These are phyloP conservation scores for Rhinogobius similis DNA, from an alignment of 2,113 vertebrate genomes.

Conservation along the genomic window DNA sequence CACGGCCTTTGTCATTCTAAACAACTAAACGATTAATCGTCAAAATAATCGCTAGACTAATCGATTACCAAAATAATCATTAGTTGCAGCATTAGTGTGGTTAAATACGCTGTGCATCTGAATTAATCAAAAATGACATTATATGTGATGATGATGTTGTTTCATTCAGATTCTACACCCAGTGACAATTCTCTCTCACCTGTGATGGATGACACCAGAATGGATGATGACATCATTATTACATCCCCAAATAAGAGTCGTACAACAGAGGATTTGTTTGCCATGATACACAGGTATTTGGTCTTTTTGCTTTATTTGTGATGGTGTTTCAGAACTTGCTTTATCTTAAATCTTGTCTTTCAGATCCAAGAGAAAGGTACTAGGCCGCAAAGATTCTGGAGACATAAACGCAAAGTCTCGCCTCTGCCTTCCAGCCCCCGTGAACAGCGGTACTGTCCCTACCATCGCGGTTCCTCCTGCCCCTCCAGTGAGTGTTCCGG, in stretches of 20 bases:
- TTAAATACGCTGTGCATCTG: not conserved
- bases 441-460: conserved; percentile 73
- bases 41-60: no score
- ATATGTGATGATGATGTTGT: conserved; percentile 43
- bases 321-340: not conserved
- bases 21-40: no score
- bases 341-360: conserved; percentile 12
- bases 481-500: conserved; percentile 60
- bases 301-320: not conserved
- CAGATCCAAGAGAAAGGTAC: conserved; percentile 98
- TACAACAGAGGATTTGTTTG: conserved; percentile 97
- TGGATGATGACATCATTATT: conserved; percentile 87
- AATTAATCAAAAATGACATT: conserved; percentile 1
- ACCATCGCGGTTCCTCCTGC: conserved; percentile 59
- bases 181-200: conserved; percentile 94
- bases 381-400: conserved; percentile 96
- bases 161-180: conserved; percentile 78
- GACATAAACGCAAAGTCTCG: conserved; percentile 86
- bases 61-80: no score
- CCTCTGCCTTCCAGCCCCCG: conserved; percentile 74
- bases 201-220: conserved; percentile 88
- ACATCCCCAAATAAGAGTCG: conserved; percentile 93
- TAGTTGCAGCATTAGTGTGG: no score
- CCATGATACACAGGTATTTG: conserved; percentile 93
- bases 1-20: no score